Percentiles rank a stretch among this genome's conserved stretches.
phyloP scores from a whole-genome alignment of 2,113 vertebrate genomes.

The Paratilapia polleni region DNA sequence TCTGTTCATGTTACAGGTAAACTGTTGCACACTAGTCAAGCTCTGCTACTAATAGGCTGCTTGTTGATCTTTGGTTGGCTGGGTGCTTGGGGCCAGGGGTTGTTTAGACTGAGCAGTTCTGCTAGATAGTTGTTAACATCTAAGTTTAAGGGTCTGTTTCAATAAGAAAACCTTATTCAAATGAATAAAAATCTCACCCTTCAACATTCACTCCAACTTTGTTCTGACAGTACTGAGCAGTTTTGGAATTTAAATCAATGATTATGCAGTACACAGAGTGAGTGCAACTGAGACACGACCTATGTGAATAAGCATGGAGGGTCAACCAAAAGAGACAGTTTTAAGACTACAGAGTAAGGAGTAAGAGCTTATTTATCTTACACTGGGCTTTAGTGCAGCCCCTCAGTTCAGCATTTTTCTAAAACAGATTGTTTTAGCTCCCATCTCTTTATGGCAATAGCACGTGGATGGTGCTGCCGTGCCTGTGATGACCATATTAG shows the following conservation, averaged over 20 bases:
- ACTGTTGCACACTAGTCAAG: too few relatives aligned
- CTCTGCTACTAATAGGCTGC: not conserved
- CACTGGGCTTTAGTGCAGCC: too few relatives aligned
- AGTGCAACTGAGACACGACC: not conserved
- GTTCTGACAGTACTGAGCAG: not conserved
- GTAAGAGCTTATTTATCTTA: not conserved
- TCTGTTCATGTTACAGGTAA: not conserved
- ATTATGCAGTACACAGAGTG: too few relatives aligned
- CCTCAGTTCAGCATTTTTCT: too few relatives aligned
- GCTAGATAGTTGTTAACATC: not conserved
- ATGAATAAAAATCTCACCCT: too few relatives aligned
- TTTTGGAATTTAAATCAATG: too few relatives aligned
- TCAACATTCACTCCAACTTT: too few relatives aligned
- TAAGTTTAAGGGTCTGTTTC: not conserved
- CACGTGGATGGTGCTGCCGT: not conserved
- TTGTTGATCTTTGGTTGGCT: not conserved
- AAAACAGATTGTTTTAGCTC: too few relatives aligned
- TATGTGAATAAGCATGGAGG: not conserved
- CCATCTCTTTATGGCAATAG: too few relatives aligned
- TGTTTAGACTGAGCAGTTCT: too few relatives aligned
- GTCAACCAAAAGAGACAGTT: too few relatives aligned
- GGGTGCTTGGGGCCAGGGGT: not conserved
- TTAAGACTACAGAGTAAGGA: not conserved
- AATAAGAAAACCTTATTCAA: not conserved
- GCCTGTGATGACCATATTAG: not conserved